Percentiles rank a stretch among this genome's conserved stretches.
Evolutionary conservation across 23 tunicate species (phyloP).

Genomic region (Halocynthia roretzi): DNA sequence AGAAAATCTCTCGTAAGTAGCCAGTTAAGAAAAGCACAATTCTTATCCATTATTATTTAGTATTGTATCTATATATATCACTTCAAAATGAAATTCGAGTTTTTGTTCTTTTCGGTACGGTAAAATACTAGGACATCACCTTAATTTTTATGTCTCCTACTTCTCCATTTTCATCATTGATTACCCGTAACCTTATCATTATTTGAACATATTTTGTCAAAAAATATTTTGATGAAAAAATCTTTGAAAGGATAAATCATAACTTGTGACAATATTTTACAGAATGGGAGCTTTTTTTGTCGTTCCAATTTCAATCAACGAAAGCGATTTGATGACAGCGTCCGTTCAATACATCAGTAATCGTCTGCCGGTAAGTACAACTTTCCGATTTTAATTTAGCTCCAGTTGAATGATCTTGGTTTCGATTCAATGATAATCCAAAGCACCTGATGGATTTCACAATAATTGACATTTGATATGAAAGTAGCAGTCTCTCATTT

Average conservation of each 20-base stretch:
- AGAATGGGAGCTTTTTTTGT: conserved; percentile 64
- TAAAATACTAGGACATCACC: too few species aligned
- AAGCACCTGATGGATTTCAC: neutral
- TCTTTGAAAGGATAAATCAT: neutral
- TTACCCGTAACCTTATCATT: too few species aligned
- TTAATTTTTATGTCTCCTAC: too few species aligned
- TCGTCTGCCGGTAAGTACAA: conserved; percentile 74
- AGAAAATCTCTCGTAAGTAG: too few species aligned
- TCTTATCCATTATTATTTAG: too few species aligned
- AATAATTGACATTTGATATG: too few species aligned
- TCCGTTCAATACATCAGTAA: conserved; percentile 31
- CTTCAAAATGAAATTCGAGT: too few species aligned
- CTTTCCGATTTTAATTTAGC: neutral
- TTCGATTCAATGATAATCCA: neutral
- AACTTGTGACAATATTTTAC: conserved; percentile 2
- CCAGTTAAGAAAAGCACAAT: too few species aligned
- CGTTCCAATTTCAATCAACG: conserved; percentile 48
- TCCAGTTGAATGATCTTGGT: neutral
- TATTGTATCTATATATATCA: too few species aligned
- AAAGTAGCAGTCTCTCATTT: too few species aligned
- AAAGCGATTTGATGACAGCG: conserved; percentile 29
- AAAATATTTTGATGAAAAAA: neutral
- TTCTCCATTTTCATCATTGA: neutral
- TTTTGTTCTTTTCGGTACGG: too few species aligned
- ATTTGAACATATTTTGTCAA: too few species aligned